These are phyloP conservation scores for Neelides folsomi DNA, from an alignment of 2,888 invertebrate genomes.

Conservation along the genomic window DNA sequence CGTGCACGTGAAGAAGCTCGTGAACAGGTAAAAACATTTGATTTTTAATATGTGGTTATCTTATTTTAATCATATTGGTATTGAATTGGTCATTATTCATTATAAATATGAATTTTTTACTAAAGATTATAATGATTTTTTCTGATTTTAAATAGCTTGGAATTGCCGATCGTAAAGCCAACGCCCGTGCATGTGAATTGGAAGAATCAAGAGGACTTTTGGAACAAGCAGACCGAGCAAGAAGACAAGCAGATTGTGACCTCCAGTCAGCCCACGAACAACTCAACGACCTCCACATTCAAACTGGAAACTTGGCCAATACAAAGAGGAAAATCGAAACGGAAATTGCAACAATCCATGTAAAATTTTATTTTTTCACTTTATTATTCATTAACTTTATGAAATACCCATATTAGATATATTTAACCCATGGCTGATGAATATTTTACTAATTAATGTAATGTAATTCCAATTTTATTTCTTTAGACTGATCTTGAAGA, in stretches of 20 bases:
- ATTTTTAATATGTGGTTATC: too few species aligned
- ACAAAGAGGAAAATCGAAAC: conserved; percentile 47
- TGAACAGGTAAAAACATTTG: conserved; percentile 36
- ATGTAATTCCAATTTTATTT: too few species aligned
- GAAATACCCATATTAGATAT: too few species aligned
- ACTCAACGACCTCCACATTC: conserved; percentile 42
- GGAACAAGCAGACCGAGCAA: conserved; percentile 44
- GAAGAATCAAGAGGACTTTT: conserved; percentile 44
- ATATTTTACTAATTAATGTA: too few species aligned
- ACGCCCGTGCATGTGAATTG: conserved; percentile 42
- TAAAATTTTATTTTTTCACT: conserved; percentile 24
- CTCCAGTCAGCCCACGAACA: conserved; percentile 44
- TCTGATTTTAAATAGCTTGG: conserved; percentile 36
- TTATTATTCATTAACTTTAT: background rate
- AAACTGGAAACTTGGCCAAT: conserved; percentile 40
- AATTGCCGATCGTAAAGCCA: conserved; percentile 43
- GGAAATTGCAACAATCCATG: conserved; percentile 44
- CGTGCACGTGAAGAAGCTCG: conserved; percentile 44
- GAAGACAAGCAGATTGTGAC: conserved; percentile 44
- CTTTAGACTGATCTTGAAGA: conserved; percentile 43
- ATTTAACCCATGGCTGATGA: too few species aligned
- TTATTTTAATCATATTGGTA: too few species aligned
- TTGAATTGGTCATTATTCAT: too few species aligned
- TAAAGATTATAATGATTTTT: too few species aligned
- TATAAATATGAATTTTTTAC: too few species aligned